These are phyloP conservation scores for Augiades crinisus DNA, from an alignment of 2,888 invertebrate species.

Conservation along the genomic window DNA sequence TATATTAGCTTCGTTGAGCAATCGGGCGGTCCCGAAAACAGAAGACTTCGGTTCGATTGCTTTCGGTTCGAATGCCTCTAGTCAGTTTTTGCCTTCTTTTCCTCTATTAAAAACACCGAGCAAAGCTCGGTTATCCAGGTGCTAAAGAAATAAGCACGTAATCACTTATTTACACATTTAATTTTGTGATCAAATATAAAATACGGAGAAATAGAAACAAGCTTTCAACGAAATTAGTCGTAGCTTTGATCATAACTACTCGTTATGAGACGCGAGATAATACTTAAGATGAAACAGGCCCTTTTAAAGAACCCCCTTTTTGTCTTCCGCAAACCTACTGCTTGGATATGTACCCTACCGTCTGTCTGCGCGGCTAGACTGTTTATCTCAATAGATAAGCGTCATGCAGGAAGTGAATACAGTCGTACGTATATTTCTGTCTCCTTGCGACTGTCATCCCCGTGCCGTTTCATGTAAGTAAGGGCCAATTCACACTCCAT, in stretches of 20 bases:
- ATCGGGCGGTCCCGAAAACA: too few relatives aligned
- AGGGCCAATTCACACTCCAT: neutral
- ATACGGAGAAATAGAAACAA: neutral
- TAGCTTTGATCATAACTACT: neutral
- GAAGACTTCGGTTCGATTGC: too few relatives aligned
- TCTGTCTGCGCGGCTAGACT: slow-evolving; percentile 26
- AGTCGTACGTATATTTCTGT: slow-evolving; percentile 24
- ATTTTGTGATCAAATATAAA: neutral
- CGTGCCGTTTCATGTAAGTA: neutral
- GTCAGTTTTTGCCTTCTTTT: too few relatives aligned
- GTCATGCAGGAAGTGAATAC: slow-evolving; percentile 25
- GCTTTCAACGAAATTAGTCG: neutral
- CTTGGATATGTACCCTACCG: slow-evolving; percentile 25
- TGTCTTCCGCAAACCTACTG: slow-evolving; percentile 19
- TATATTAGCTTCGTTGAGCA: too few relatives aligned
- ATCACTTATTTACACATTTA: neutral
- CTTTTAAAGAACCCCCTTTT: slow-evolving; percentile 12
- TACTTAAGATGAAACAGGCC: slow-evolving; percentile 19
- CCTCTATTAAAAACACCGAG: too few relatives aligned
- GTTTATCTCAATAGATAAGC: slow-evolving; percentile 27
- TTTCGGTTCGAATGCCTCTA: too few relatives aligned
- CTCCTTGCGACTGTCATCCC: slow-evolving; percentile 7
- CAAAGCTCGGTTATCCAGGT: too few relatives aligned
- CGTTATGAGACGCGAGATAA: slow-evolving; percentile 12
- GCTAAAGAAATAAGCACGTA: too few relatives aligned